Conservation (phyloP, 2,888 invertebrate genomes). For the Zygogramma bicolorata region DNA sequence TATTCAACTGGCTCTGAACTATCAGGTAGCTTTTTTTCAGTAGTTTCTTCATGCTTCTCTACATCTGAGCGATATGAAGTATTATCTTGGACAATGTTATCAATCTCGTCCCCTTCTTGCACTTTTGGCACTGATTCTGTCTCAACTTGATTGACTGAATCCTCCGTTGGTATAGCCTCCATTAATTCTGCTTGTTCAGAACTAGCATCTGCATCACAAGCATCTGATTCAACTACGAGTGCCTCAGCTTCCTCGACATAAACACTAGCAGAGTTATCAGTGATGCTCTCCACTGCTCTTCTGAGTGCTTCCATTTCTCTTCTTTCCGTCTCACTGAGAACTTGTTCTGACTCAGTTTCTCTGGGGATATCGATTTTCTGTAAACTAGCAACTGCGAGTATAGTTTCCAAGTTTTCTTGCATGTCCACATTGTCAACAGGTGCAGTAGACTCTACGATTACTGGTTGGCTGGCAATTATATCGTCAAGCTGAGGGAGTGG, state of each 20-base stretch:
- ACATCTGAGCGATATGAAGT: neutral
- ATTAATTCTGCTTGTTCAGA: neutral
- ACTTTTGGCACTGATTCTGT: neutral
- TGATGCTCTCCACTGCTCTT: slow-evolving; percentile 53
- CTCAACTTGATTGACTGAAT: neutral
- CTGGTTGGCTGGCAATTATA: slow-evolving; percentile 29
- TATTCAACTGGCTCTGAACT: neutral
- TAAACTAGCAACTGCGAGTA: slow-evolving; percentile 49
- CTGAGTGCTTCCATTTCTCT: slow-evolving; percentile 52
- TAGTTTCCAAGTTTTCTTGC: slow-evolving; percentile 49
- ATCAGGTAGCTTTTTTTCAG: neutral
- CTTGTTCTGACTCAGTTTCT: slow-evolving; percentile 27
- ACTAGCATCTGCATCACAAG: neutral
- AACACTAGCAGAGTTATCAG: slow-evolving; percentile 33
- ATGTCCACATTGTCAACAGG: slow-evolving; percentile 31
- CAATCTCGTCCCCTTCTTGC: too few relatives aligned
- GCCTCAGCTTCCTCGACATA: slow-evolving; percentile 29
- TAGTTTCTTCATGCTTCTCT: neutral
- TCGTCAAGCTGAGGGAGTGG: slow-evolving; percentile 38
- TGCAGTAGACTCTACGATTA: slow-evolving; percentile 16
- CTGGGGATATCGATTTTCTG: slow-evolving; percentile 43
- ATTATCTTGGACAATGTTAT: neutral
- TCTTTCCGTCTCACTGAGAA: slow-evolving; percentile 47
- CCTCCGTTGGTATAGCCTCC: neutral
- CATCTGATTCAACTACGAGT: neutral